phyloP scores from a whole-genome alignment of 1,140 invertebrate species.

The Trachelipus rathkii region DNA sequence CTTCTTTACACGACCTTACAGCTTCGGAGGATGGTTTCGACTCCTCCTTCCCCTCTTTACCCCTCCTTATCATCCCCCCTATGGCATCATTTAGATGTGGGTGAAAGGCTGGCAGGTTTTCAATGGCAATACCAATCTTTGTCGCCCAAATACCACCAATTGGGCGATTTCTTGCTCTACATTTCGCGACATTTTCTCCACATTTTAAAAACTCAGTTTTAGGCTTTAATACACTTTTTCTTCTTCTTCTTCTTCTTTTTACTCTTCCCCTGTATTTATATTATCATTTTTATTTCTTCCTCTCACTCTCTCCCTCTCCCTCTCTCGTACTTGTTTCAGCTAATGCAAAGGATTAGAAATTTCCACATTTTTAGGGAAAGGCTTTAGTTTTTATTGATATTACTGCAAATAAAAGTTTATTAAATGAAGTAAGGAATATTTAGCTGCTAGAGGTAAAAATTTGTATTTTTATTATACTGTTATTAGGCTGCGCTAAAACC shows the following conservation, averaged over 20 bases:
- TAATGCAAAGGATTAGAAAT: constrained; percentile 11
- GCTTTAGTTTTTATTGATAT: constrained; percentile 3
- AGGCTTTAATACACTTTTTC: background rate
- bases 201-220: background rate
- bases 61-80: background rate
- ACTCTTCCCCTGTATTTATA: background rate
- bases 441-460: background rate
- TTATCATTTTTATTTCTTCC: too few relatives aligned
- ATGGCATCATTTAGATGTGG: constrained; percentile 8
- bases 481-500: background rate
- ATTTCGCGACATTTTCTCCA: background rate
- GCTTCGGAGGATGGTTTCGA: background rate
- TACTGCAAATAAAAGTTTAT: constrained; percentile 2
- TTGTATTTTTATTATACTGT: constrained; percentile 1
- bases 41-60: background rate
- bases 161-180: background rate
- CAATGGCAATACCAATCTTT: constrained; percentile 7
- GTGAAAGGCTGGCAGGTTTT: constrained; percentile 2
- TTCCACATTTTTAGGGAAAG: background rate
- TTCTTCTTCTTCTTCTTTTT: background rate
- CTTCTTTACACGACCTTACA: constrained; percentile 12
- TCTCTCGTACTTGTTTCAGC: background rate
- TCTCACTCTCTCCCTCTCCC: too few relatives aligned
- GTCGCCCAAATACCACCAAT: constrained; percentile 11
- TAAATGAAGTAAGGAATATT: constrained; percentile 1